Evolutionary conservation across 2,888 invertebrate species (phyloP).

Genomic region (Salpingus planirostris): DNA sequence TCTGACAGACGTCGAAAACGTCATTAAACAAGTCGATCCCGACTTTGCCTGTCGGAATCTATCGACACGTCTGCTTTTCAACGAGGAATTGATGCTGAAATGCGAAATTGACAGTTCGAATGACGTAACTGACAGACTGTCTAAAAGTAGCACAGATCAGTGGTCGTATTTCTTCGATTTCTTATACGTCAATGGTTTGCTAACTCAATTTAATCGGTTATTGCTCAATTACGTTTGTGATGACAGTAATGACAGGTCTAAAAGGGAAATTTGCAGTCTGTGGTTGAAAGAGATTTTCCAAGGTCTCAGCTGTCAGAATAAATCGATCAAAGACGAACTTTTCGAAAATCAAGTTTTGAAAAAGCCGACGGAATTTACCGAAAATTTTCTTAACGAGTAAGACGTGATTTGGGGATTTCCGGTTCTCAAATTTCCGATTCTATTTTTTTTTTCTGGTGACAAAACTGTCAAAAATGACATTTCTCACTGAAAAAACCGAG

Average conservation of each 20-base stretch:
- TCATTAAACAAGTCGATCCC: neutral
- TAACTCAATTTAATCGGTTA: conserved; percentile 39
- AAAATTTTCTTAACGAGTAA: conserved; percentile 10
- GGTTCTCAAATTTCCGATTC: too few species aligned
- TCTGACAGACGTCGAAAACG: neutral
- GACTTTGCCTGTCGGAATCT: too few species aligned
- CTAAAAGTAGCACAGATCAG: conserved; percentile 29
- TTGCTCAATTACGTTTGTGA: conserved; percentile 20
- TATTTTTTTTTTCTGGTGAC: too few species aligned
- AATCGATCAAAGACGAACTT: conserved; percentile 1
- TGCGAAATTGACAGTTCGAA: neutral
- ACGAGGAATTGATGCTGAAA: neutral
- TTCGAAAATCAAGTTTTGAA: conserved; percentile 4
- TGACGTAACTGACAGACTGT: conserved; percentile 21
- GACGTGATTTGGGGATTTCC: neutral
- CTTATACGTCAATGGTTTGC: conserved; percentile 45
- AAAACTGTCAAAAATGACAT: too few species aligned
- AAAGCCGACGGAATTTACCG: conserved; percentile 3
- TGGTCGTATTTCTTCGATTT: conserved; percentile 42
- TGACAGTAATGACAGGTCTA: conserved; percentile 9
- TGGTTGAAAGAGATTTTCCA: conserved; percentile 30
- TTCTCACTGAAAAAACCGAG: too few species aligned
- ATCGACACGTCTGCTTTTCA: neutral
- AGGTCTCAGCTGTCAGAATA: conserved; percentile 7
- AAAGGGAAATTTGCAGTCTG: conserved; percentile 23